Evolutionary conservation across 2,113 vertebrate species (phyloP).

Genomic region (Zapus hudsonius): DNA sequence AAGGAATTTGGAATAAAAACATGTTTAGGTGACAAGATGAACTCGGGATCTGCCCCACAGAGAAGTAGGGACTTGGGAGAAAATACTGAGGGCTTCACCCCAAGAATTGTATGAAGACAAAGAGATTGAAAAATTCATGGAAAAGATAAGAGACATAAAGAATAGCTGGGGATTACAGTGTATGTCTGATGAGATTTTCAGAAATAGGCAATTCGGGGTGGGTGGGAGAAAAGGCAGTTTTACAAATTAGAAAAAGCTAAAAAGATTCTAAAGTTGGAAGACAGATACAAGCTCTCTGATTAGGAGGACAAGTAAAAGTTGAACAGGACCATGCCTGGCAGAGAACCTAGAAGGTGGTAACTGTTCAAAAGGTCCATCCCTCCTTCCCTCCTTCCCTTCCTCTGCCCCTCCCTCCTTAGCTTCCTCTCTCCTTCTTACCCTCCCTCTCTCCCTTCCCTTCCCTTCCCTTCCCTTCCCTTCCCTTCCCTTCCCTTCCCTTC

Average conservation of each 20-base stretch:
- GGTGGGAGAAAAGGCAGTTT: background rate
- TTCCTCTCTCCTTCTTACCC: background rate
- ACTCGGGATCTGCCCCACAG: background rate
- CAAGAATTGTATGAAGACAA: background rate
- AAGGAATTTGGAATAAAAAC: background rate
- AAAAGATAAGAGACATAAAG: background rate
- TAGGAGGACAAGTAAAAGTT: background rate
- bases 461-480: background rate
- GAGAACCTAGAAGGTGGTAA: background rate
- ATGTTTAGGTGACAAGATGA: background rate
- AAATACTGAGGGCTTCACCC: background rate
- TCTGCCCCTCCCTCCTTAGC: no score
- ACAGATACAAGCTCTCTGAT: background rate
- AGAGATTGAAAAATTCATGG: background rate
- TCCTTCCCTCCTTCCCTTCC: background rate
- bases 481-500: no score
- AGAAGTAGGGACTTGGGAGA: background rate
- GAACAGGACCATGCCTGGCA: background rate
- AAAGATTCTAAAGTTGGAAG: constrained; percentile 11
- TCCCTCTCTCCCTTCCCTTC: background rate
- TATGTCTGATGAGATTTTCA: background rate
- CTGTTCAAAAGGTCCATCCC: background rate
- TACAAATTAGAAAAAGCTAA: background rate
- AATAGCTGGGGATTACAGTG: background rate
- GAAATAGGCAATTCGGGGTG: background rate